These are phyloP conservation scores for Colostygia pectinataria DNA, from an alignment of 2,888 invertebrate species.

Conservation along the genomic window DNA sequence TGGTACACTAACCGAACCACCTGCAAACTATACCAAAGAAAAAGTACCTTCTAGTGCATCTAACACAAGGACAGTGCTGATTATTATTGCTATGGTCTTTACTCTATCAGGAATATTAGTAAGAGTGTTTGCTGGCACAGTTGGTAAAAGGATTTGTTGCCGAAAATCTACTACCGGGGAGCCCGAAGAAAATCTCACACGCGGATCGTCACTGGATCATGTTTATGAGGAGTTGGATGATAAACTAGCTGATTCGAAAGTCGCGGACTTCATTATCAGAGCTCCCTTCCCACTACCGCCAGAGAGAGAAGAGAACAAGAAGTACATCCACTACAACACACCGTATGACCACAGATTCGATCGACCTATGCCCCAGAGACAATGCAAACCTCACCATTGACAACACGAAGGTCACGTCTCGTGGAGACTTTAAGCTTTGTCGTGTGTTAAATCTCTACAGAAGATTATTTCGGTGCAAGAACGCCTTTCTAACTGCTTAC, in stretches of 20 bases:
- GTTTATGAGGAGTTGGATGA: constrained; percentile 2
- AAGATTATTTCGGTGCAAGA: too few relatives aligned
- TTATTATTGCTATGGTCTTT: not conserved
- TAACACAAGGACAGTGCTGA: not conserved
- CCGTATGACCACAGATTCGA: constrained; percentile 16
- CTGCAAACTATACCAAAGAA: too few relatives aligned
- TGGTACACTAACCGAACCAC: too few relatives aligned
- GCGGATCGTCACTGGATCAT: not conserved
- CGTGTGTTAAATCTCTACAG: too few relatives aligned
- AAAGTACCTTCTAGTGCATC: too few relatives aligned
- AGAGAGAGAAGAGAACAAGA: constrained; percentile 7
- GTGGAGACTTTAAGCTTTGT: not conserved
- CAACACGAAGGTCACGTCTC: not conserved
- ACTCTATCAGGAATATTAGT: not conserved
- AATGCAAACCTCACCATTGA: not conserved
- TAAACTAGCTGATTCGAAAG: not conserved
- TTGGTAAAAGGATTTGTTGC: not conserved
- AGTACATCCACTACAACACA: constrained; percentile 10
- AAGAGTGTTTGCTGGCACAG: not conserved
- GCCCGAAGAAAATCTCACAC: not conserved
- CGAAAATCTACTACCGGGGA: not conserved
- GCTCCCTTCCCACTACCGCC: constrained; percentile 5
- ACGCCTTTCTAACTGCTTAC: too few relatives aligned
- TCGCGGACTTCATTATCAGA: not conserved
- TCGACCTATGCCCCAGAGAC: not conserved